Base-by-base conservation (phyloP, 2,888 invertebrate genomes). In the Agonopterix subpropinquella region DNA sequence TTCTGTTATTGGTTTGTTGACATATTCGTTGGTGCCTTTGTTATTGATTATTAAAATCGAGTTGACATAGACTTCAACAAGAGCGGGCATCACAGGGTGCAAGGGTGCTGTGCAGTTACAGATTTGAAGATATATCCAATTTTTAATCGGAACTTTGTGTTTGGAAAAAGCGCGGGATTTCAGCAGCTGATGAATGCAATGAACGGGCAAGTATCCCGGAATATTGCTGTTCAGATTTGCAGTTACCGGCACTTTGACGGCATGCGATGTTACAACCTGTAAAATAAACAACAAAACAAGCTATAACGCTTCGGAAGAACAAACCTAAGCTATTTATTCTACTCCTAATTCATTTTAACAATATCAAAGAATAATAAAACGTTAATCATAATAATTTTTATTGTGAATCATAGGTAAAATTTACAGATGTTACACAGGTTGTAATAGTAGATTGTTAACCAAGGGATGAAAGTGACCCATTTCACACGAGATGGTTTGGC, bases 101-200 rank as follows among this genome's bases (percentile, higher is more conserved):
- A 99, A 80, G 0, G 98, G 98, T n/a, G 95, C 92, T 1, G 92
- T 92, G 59, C 96, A 95, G 58, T 93, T 93, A 68, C 96, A 95
- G 50, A 98, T 95, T 86, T 99, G 98, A 59, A 92, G 92, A 68
- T 97, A 98, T 57, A 98, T 98, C 98, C 98, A 98, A 65, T 94
- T 95, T 82, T 97, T 98, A 5, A 98, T 98, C 0, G 97, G 96
- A 1, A 98, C 98, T 78, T 96, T 96, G 74, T 98, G 96, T 75
- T 98, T 98, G 0, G 97, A 95, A 75, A 98, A 98, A 0, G 97
- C 96, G 56, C 98, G 89, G 5, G 96, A 97, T 75, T 98, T 98
- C 10, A 99, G 86, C 43, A 98, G 85, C 72, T 98, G 98, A 71
- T 98, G 97, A 60, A 98, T 97, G 73, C 98, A 98, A 77, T 98